A percentile compares a stretch with the other conserved stretches of the same genome.
Evolutionary conservation across 2,797 vertebrate genomes (phyloP).

Genomic region (Anas flavirostris): DNA sequence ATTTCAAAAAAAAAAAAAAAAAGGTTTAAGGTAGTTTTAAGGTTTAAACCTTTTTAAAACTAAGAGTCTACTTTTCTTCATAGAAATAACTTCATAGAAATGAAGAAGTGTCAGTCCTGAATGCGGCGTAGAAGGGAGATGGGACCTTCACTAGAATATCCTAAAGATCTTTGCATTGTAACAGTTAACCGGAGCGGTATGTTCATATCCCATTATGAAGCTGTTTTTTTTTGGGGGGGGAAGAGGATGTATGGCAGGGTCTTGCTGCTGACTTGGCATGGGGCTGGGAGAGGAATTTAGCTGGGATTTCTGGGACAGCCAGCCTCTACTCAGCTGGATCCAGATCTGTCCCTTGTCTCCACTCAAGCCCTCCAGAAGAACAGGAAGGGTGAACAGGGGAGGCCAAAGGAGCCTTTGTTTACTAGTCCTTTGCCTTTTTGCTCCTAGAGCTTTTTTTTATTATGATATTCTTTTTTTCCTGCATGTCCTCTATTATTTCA

Average conservation of each 20-base stretch:
- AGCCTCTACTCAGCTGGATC: neutral
- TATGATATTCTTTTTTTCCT: too few species aligned
- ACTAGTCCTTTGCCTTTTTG: neutral
- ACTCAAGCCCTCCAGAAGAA: neutral
- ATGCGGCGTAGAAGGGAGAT: neutral
- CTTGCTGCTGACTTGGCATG: neutral
- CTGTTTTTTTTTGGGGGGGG: neutral
- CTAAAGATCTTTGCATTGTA: neutral
- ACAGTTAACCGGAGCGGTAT: fast-evolving
- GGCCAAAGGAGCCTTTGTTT: neutral
- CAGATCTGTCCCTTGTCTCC: neutral
- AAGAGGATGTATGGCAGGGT: neutral
- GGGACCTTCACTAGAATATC: neutral
- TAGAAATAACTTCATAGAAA: neutral
- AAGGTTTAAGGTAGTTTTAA: too few species aligned
- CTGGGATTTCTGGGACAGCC: neutral
- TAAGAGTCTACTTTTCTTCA: neutral
- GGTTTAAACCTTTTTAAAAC: neutral
- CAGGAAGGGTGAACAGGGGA: neutral
- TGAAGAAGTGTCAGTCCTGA: neutral
- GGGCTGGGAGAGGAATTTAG: neutral
- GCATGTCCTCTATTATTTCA: neutral
- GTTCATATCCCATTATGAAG: neutral
- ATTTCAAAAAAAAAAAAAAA: neutral
- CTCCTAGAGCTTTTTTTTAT: too few species aligned